Conservation (phyloP, 2,113 vertebrate species). For the Eleginops maclovinus region DNA sequence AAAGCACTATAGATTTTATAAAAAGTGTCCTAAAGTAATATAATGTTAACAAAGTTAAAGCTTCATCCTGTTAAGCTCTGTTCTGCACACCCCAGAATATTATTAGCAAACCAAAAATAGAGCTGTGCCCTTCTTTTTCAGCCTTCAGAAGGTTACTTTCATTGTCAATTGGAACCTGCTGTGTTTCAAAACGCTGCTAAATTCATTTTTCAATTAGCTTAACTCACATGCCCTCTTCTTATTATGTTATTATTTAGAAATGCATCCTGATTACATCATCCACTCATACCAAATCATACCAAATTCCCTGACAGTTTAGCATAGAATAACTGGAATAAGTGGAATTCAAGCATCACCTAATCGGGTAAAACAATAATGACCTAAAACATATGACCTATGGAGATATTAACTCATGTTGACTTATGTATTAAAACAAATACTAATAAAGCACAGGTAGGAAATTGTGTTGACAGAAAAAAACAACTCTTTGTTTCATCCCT, state of each 20-base stretch:
- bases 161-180: neutral
- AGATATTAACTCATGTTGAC: too few relatives aligned
- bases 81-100: neutral
- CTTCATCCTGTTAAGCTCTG: neutral
- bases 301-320: neutral
- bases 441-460: too few relatives aligned
- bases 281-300: neutral
- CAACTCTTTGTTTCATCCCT: too few relatives aligned
- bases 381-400: too few relatives aligned
- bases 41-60: neutral
- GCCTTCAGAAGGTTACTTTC: neutral
- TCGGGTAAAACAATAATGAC: neutral
- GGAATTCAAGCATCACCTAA: neutral
- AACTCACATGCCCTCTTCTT: neutral
- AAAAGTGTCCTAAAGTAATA: neutral
- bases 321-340: neutral
- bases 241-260: neutral
- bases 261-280: neutral
- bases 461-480: too few relatives aligned
- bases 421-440: too few relatives aligned
- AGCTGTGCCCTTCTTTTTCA: neutral
- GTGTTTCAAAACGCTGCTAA: neutral
- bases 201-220: neutral
- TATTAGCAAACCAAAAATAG: neutral
- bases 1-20: too few relatives aligned